Conservation (phyloP, 2,888 invertebrate species). For the Coleophora deauratella region DNA sequence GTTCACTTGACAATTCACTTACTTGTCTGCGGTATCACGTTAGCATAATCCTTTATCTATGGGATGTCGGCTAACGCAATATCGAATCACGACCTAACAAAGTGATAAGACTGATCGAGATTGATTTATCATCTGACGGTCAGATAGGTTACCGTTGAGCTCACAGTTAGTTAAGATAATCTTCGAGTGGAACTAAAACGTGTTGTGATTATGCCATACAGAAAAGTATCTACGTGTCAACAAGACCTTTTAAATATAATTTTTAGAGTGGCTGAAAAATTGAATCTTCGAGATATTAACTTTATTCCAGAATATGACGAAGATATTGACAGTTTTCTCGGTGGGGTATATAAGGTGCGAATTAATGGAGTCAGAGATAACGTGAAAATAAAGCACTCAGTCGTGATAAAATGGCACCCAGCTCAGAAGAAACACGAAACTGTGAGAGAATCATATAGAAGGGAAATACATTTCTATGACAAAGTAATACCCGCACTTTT, state of each 20-base stretch:
- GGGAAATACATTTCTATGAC: constrained; percentile 37
- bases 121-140: too few species aligned
- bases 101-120: too few species aligned
- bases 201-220: constrained; percentile 36
- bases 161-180: constrained; percentile 19
- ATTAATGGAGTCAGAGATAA: constrained; percentile 36
- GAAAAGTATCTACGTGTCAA: constrained; percentile 42
- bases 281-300: constrained; percentile 28
- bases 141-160: too few species aligned
- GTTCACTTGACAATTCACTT: constrained; percentile 16
- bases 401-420: constrained; percentile 44
- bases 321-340: constrained; percentile 38
- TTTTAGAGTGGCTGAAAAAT: constrained; percentile 32
- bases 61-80: too few species aligned
- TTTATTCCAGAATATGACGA: constrained; percentile 34
- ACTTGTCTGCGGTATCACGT: too few species aligned
- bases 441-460: constrained; percentile 38
- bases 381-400: constrained; percentile 30
- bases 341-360: constrained; percentile 34
- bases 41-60: too few species aligned
- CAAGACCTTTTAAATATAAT: constrained; percentile 40
- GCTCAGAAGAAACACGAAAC: constrained; percentile 29
- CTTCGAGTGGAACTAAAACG: constrained; percentile 13
- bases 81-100: too few species aligned
- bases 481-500: constrained; percentile 33